Evolutionary conservation across 2,888 invertebrate species (phyloP).

Genomic region (Hydriomena furcata): DNA sequence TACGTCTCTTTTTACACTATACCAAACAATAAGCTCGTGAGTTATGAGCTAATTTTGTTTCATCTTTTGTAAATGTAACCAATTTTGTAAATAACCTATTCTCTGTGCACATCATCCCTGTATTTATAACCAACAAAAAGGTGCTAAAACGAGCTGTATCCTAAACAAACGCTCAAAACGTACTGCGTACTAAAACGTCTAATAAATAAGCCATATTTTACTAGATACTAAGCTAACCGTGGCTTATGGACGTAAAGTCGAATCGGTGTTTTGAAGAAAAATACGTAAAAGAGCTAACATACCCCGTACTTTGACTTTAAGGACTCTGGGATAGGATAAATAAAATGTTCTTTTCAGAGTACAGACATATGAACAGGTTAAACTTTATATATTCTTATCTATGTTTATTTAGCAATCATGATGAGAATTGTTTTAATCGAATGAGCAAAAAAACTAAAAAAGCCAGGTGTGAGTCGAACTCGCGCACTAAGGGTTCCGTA

Average conservation of each 20-base stretch:
- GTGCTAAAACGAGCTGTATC: slow-evolving; percentile 11
- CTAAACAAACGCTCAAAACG: slow-evolving; percentile 21
- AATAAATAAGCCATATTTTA: slow-evolving; percentile 30
- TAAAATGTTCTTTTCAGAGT: too few species aligned
- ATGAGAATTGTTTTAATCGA: too few species aligned
- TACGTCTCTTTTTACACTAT: too few species aligned
- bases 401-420: too few species aligned
- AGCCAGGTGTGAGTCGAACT: too few species aligned
- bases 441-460: too few species aligned
- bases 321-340: too few species aligned
- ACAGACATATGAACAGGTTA: too few species aligned
- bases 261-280: slow-evolving; percentile 18
- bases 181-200: slow-evolving; percentile 24
- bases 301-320: neutral
- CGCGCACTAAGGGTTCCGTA: too few species aligned
- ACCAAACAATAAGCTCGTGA: too few species aligned
- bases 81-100: neutral
- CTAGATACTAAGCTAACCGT: slow-evolving; percentile 22
- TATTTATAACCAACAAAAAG: slow-evolving; percentile 12
- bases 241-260: slow-evolving; percentile 20
- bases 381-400: too few species aligned
- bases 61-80: neutral
- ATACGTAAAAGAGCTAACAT: neutral
- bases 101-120: neutral
- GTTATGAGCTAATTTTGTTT: too few species aligned